Conservation (phyloP, 2,113 vertebrate genomes). For the Uria aalge region DNA sequence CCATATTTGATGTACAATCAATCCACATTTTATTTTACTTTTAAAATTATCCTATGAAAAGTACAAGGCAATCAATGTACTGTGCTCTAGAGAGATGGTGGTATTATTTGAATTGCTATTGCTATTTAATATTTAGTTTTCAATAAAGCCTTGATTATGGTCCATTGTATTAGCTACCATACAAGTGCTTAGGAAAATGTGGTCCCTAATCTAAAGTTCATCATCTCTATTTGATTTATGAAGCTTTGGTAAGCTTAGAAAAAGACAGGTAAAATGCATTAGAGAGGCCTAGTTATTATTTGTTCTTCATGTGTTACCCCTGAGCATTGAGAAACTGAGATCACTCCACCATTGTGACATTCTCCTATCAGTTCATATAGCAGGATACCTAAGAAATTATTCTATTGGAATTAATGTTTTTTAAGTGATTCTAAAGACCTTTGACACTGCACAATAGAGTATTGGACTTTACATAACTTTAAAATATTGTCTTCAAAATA, state of each 20-base stretch:
- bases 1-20: constrained; percentile 14
- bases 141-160: neutral
- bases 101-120: neutral
- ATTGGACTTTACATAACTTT: neutral
- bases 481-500: neutral
- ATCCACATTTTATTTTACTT: constrained; percentile 32
- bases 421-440: neutral
- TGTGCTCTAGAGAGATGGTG: neutral
- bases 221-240: neutral
- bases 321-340: neutral
- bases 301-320: neutral
- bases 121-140: constrained; percentile 36
- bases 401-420: neutral
- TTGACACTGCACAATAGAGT: neutral
- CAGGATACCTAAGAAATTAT: neutral
- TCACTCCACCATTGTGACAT: neutral
- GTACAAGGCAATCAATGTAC: neutral
- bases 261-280: neutral
- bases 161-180: neutral
- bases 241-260: neutral
- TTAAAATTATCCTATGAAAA: constrained; percentile 20
- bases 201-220: neutral
- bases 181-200: neutral
- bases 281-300: neutral
- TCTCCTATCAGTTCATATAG: neutral